Conservation (phyloP, 2,888 invertebrate species). For the Pristionchus japonicus region DNA sequence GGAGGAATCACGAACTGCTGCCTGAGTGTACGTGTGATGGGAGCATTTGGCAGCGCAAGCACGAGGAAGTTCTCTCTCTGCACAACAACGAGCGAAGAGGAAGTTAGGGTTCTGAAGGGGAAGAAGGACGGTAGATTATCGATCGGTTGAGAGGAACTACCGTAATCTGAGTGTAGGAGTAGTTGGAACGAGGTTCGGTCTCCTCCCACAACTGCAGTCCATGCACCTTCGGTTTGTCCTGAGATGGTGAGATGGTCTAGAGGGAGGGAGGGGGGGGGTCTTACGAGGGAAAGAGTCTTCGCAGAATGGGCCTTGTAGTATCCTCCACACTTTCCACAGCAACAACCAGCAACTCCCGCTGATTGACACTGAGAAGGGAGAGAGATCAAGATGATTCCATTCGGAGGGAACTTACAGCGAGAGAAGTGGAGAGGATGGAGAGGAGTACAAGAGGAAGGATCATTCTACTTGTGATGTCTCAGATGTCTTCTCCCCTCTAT, state of each 20-base stretch:
- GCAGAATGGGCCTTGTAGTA: constrained; percentile 34
- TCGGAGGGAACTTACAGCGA: constrained; percentile 7
- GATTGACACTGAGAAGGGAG: constrained; percentile 25
- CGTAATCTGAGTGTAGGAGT: constrained; percentile 43
- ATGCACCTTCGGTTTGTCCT: constrained; percentile 10
- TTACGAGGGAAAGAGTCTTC: constrained; percentile 34
- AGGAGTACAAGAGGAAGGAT: constrained; percentile 16
- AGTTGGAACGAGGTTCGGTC: neutral
- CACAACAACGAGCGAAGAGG: constrained; percentile 47
- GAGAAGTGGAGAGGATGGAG: constrained; percentile 10
- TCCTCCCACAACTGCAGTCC: constrained; percentile 44
- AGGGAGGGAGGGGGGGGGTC: neutral
- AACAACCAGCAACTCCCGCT: constrained; percentile 31
- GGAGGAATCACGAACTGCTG: too few relatives aligned
- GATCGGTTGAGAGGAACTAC: neutral
- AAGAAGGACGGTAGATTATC: neutral
- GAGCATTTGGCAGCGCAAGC: constrained; percentile 44
- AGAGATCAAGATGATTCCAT: neutral
- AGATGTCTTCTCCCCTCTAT: neutral
- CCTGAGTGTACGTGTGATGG: constrained; percentile 42
- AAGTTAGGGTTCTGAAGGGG: constrained; percentile 46
- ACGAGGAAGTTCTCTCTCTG: constrained; percentile 38
- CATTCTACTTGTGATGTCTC: neutral
- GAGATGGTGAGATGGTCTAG: neutral
- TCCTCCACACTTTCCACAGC: constrained; percentile 47